Evolutionary conservation across 2,888 invertebrate genomes (phyloP).

Genomic region (Caenorhabditis afra): DNA sequence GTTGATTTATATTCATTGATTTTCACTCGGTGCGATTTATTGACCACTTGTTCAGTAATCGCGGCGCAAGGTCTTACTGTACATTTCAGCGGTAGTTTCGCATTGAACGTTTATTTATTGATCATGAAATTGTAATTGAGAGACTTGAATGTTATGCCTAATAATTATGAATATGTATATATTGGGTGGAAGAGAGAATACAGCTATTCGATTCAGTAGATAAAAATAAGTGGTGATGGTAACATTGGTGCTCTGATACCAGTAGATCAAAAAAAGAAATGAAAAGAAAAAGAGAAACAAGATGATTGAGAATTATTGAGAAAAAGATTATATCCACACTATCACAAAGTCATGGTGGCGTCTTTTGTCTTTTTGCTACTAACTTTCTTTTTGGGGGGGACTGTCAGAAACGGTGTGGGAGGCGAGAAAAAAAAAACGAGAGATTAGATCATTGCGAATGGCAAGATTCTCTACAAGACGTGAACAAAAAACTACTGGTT

Average conservation of each 20-base stretch:
- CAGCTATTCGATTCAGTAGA: too few species aligned
- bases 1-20: conserved; percentile 40
- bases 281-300: neutral
- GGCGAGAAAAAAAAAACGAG: neutral
- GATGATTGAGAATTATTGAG: too few species aligned
- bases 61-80: conserved; percentile 7
- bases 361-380: conserved; percentile 8
- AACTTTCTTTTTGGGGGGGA: neutral
- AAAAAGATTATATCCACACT: conserved; percentile 7
- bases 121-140: conserved; percentile 6
- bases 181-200: too few species aligned
- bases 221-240: conserved; percentile 13
- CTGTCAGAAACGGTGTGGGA: neutral
- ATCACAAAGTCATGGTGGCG: conserved; percentile 8
- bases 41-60: conserved; percentile 13
- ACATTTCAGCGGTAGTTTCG: neutral
- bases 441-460: conserved; percentile 43
- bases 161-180: conserved; percentile 45
- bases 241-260: conserved; percentile 34
- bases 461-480: conserved; percentile 45
- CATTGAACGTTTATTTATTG: conserved; percentile 23
- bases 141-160: conserved; percentile 52
- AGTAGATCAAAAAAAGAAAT: conserved; percentile 37
- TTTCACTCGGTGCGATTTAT: neutral
- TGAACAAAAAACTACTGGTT: conserved; percentile 1